phyloP scores from a whole-genome alignment of 2,888 invertebrate genomes.

The Pachliopta kotzebuea region DNA sequence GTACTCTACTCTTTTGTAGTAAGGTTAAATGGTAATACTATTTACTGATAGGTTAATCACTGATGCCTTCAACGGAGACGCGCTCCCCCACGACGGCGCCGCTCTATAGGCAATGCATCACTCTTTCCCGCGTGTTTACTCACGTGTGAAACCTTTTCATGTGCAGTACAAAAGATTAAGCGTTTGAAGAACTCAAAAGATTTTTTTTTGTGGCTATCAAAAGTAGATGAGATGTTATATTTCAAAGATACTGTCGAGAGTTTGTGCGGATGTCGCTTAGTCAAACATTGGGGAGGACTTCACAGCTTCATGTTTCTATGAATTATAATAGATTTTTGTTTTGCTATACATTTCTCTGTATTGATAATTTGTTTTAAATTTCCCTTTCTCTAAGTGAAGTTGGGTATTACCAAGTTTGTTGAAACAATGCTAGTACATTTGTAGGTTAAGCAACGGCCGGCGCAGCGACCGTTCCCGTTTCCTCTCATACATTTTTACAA shows the following conservation, averaged over 20 bases:
- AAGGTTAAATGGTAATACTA: too few species aligned
- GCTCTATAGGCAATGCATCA: slow-evolving; percentile 10
- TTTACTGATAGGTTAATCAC: slow-evolving; percentile 4
- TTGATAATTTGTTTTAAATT: too few species aligned
- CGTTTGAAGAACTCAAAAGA: neutral
- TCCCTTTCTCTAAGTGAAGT: too few species aligned
- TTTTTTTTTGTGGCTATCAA: too few species aligned
- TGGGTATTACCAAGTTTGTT: neutral
- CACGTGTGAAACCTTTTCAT: slow-evolving; percentile 1
- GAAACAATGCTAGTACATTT: slow-evolving; percentile 12
- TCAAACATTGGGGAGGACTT: too few species aligned
- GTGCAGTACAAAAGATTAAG: neutral
- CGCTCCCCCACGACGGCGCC: neutral
- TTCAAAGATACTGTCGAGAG: too few species aligned
- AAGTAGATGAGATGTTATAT: too few species aligned
- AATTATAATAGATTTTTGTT: too few species aligned
- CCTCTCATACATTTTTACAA: slow-evolving; percentile 4
- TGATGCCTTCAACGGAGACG: neutral
- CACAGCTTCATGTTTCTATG: too few species aligned
- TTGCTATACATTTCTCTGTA: too few species aligned
- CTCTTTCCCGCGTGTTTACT: neutral
- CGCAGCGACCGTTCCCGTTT: slow-evolving; percentile 8
- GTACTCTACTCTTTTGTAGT: too few species aligned
- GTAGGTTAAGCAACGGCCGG: slow-evolving; percentile 4
- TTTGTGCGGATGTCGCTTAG: too few species aligned